A percentile compares a stretch with the other conserved stretches of the same genome.
phyloP scores from a whole-genome alignment of 2,888 invertebrate species.

The Lasiommata megera region DNA sequence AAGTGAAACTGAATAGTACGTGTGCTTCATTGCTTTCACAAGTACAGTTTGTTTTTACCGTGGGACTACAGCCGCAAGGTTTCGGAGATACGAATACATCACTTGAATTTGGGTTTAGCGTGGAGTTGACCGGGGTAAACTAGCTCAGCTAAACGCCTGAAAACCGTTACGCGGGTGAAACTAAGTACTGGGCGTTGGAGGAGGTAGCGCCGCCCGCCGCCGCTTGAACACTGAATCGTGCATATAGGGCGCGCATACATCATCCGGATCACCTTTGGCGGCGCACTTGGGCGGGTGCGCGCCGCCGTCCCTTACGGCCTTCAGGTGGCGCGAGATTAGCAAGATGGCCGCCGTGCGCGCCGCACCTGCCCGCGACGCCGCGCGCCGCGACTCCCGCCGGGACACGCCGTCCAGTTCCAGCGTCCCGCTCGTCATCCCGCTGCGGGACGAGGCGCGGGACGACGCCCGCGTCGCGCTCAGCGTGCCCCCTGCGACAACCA shows the following conservation, averaged over 20 bases:
- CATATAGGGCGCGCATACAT: constrained; percentile 75
- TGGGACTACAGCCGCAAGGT: too few relatives aligned
- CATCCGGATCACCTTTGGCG: constrained; percentile 81
- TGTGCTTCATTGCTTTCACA: too few relatives aligned
- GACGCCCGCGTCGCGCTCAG: constrained; percentile 75
- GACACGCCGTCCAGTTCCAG: constrained; percentile 60
- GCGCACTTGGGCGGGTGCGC: constrained; percentile 80
- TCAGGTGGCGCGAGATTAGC: constrained; percentile 94
- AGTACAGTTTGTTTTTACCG: too few relatives aligned
- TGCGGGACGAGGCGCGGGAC: constrained; percentile 73
- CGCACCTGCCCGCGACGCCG: constrained; percentile 95
- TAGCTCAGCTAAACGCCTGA: neutral
- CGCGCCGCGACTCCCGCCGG: constrained; percentile 72
- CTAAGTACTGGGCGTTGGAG: constrained; percentile 36
- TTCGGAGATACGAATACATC: too few relatives aligned
- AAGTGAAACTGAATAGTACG: too few relatives aligned
- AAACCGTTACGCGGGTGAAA: neutral
- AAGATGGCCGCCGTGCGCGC: constrained; percentile 96
- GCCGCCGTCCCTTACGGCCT: constrained; percentile 81
- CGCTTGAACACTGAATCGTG: constrained; percentile 65
- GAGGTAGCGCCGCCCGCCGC: constrained; percentile 41
- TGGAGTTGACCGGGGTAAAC: too few relatives aligned
- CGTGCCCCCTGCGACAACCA: constrained; percentile 74
- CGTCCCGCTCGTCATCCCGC: constrained; percentile 72
- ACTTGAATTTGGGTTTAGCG: too few relatives aligned